Evolutionary conservation across 2,888 invertebrate species (phyloP), one percentile per base, ranked within the genome.

Genomic region (Penaeus monodon): DNA sequence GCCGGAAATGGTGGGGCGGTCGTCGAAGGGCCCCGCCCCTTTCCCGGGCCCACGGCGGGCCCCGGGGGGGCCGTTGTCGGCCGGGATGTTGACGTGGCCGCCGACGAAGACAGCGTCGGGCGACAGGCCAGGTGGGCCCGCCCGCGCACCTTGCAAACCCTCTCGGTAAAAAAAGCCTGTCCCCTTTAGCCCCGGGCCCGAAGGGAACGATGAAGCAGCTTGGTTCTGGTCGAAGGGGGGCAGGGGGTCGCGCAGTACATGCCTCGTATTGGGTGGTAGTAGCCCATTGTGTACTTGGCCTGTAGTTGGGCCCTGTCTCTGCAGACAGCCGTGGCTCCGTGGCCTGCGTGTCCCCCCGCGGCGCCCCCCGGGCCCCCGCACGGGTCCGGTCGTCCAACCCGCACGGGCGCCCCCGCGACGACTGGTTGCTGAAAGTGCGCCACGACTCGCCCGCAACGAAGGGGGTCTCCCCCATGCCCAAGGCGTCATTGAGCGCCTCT

Each of bases 251-350:
- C 91, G 90, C 92, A 92, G 74, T 90, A 90, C 89, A 92, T 90
- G 85, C 92, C 85, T 91, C 91, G 22, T 91, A 90, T 4, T 88
- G 92, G 92, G 81, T 91, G 89, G 17, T 91, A 90, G 78, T 92
- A 92, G 3, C 92, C 92, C 65, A 91, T 88, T 0, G 89, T 81
- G 84, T 91, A 91, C 22, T 80, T 87, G 27, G 92, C 89, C 12
- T 91, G 82, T 91, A 91, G 86, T 91, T 91, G 66, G 66, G 86
- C 90, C 63, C 91, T 90, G 14, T 90, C 0, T 89, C 85, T 92
- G 92, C 73, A 90, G 91, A 88, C 92, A 92, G 1, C 91, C 91
- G 65, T 90, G 86, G 76, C 86, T 90, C 92, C 92, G 65, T 91
- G 90, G 14, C 92, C 91, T 87, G 87, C 10, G 33, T 49, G 63